Conservation (phyloP, 1,140 invertebrate species). For the Seison nebaliae region DNA sequence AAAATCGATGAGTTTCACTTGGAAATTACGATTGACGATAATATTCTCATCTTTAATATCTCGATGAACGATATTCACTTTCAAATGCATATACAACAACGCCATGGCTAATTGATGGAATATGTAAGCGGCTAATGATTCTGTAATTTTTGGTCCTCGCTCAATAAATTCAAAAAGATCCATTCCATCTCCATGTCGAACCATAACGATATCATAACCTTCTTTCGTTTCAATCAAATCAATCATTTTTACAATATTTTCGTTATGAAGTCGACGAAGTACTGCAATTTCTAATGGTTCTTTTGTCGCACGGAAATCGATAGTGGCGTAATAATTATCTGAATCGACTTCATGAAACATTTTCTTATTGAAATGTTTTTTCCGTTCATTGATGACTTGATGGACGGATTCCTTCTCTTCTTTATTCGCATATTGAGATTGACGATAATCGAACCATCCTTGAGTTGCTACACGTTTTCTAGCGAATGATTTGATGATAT, state of each 20-base stretch:
- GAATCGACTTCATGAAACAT: no score
- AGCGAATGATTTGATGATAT: no score
- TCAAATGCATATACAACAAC: constrained; percentile 39
- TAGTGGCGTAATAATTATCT: no score
- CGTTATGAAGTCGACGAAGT: constrained; percentile 38
- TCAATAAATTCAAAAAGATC: constrained; percentile 54
- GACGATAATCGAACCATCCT: no score
- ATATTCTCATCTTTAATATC: constrained; percentile 52
- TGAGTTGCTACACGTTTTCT: no score
- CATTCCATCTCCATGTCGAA: constrained; percentile 49
- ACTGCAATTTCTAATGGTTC: constrained; percentile 42
- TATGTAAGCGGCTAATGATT: constrained; percentile 42
- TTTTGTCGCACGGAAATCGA: no score
- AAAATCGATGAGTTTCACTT: constrained; percentile 49
- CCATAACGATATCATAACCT: constrained; percentile 49
- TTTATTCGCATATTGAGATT: no score
- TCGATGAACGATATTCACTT: constrained; percentile 40
- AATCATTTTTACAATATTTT: constrained; percentile 40
- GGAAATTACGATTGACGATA: constrained; percentile 43
- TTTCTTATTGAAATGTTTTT: no score
- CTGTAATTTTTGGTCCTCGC: constrained; percentile 35
- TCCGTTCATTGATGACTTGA: no score
- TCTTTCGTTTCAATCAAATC: constrained; percentile 44
- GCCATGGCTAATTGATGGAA: constrained; percentile 46
- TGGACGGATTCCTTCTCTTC: no score